A percentile compares a stretch with the other conserved stretches of the same genome.
Evolutionary conservation across 2,113 vertebrate genomes (phyloP).

Genomic region (Solea senegalensis): DNA sequence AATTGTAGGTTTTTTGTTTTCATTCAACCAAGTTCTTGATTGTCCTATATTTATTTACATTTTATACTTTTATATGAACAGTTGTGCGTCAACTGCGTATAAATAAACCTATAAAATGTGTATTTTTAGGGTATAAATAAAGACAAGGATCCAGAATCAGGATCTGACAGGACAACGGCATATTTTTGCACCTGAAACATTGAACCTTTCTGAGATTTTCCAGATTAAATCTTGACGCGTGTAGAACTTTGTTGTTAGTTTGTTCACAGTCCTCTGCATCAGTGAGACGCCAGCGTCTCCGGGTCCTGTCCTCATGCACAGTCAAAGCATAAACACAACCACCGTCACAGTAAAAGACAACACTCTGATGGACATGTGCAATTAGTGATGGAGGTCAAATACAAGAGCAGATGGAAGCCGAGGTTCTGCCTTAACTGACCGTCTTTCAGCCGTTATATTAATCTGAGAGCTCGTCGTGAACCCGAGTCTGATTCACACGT

Average conservation of each 20-base stretch:
- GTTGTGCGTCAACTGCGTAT: too few species aligned
- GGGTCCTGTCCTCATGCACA: conserved; percentile 42
- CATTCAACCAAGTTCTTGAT: neutral
- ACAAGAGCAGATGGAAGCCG: conserved; percentile 55
- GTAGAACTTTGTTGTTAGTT: neutral
- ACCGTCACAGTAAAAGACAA: conserved; percentile 39
- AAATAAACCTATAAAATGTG: too few species aligned
- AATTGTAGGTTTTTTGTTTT: too few species aligned
- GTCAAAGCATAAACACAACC: conserved; percentile 44
- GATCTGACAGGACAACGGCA: neutral
- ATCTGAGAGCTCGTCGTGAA: conserved; percentile 42
- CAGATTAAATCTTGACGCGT: neutral
- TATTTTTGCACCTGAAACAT: too few species aligned
- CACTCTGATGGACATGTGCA: conserved; percentile 55
- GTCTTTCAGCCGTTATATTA: conserved; percentile 83
- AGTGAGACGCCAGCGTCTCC: conserved; percentile 14
- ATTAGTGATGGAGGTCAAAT: conserved; percentile 54
- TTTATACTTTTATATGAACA: too few species aligned
- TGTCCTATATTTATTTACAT: neutral
- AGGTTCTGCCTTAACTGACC: conserved; percentile 78
- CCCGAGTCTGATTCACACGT: too few species aligned
- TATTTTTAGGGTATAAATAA: neutral
- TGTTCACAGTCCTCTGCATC: conserved; percentile 19
- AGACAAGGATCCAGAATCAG: neutral
- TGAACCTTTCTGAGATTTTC: neutral